Conservation (phyloP, 2,888 invertebrate species). For the Xanthostigma xanthostigma region DNA sequence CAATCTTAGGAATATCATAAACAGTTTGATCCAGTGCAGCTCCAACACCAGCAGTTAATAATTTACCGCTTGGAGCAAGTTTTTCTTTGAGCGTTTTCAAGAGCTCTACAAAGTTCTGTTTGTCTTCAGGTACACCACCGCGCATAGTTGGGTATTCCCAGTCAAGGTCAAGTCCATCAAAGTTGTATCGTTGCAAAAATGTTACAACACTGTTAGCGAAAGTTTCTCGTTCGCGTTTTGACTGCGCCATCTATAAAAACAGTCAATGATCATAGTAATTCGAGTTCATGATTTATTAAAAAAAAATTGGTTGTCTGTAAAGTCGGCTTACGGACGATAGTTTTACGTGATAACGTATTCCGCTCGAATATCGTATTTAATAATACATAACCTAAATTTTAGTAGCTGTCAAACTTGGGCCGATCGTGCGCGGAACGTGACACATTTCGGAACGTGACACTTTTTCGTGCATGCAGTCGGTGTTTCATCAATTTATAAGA, state of each 20-base stretch:
- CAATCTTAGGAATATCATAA: conserved; percentile 28
- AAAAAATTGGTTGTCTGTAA: no score
- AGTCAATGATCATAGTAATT: conserved; percentile 15
- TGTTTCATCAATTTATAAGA: no score
- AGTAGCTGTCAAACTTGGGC: no score
- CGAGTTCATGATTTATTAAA: background rate
- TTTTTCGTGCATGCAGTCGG: no score
- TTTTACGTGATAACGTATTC: no score
- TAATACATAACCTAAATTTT: no score
- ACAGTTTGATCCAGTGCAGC: conserved; percentile 22
- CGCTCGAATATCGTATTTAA: no score
- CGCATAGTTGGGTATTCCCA: conserved; percentile 34
- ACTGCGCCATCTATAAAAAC: conserved; percentile 25
- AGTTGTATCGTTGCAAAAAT: conserved; percentile 27
- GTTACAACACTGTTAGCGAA: conserved; percentile 30
- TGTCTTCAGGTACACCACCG: conserved; percentile 28
- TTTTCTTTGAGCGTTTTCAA: conserved; percentile 26
- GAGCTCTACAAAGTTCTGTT: conserved; percentile 26
- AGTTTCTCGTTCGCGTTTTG: conserved; percentile 20
- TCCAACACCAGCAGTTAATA: conserved; percentile 33
- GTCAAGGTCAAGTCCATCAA: conserved; percentile 35
- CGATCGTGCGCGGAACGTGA: no score
- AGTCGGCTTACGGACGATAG: no score
- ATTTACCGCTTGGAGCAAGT: conserved; percentile 25
- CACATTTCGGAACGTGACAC: no score